Conservation (phyloP, 2,113 vertebrate species). For the Elephantulus edwardii region DNA sequence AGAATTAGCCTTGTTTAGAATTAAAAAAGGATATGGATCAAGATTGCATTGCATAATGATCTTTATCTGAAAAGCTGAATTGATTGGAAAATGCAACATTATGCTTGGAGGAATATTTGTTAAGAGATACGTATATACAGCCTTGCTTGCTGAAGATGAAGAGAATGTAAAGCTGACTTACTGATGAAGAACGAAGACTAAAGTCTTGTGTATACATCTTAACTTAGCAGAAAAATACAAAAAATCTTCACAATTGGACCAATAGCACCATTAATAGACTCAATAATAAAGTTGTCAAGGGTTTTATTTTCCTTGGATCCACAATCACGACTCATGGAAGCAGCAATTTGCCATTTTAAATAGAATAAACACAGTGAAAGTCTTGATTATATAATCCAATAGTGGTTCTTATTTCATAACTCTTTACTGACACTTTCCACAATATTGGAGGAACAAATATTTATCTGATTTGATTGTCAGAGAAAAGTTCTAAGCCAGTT, state of each 20-base stretch:
- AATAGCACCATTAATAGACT: neutral
- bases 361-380: neutral
- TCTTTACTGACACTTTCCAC: neutral
- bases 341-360: neutral
- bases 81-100: too few species aligned
- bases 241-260: neutral
- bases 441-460: neutral
- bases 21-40: neutral
- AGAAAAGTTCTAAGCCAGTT: conserved; percentile 5
- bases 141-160: too few species aligned
- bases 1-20: neutral
- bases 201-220: too few species aligned
- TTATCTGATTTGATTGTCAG: neutral
- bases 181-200: too few species aligned
- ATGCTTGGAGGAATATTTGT: too few species aligned
- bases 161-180: too few species aligned
- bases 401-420: neutral
- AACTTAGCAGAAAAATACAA: too few species aligned
- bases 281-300: neutral
- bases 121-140: too few species aligned
- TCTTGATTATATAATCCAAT: neutral
- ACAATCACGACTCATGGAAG: neutral
- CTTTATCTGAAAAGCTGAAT: too few species aligned
- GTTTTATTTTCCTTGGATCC: neutral
- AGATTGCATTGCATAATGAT: too few species aligned